Evolutionary conservation across 2,888 invertebrate species (phyloP).

Genomic region (Agrochola macilenta): DNA sequence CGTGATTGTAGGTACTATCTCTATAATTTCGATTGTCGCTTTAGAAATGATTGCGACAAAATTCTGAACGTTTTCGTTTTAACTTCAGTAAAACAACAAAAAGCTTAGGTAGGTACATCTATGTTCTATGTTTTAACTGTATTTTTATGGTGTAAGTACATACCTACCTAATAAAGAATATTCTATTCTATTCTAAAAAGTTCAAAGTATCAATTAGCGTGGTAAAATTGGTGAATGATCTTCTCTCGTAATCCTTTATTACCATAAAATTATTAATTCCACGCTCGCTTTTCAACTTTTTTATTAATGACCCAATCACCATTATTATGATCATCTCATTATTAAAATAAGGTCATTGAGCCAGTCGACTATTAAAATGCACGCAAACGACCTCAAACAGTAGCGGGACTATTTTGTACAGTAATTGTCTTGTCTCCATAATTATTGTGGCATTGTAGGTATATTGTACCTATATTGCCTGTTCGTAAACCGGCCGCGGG

Average conservation of each 20-base stretch:
- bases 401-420: constrained; percentile 78
- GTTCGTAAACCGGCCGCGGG: constrained; percentile 81
- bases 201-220: background rate
- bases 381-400: constrained; percentile 74
- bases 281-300: constrained; percentile 30
- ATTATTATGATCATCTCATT: constrained; percentile 59
- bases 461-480: constrained; percentile 73
- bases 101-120: no score
- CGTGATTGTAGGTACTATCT: background rate
- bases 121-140: no score
- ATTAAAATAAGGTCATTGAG: constrained; percentile 72
- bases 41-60: no score
- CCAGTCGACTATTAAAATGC: constrained; percentile 65
- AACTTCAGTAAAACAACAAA: background rate
- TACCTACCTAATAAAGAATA: no score
- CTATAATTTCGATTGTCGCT: background rate
- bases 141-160: no score
- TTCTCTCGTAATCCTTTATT: constrained; percentile 5
- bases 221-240: background rate
- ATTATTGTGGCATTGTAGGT: constrained; percentile 87
- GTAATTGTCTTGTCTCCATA: constrained; percentile 84
- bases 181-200: background rate
- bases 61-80: no score
- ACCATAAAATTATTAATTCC: constrained; percentile 29
- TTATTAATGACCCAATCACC: constrained; percentile 8